Percentiles rank a stretch among this genome's conserved stretches.
These are phyloP conservation scores for Cinara cedri DNA, from an alignment of 2,888 invertebrate genomes.

Conservation along the genomic window DNA sequence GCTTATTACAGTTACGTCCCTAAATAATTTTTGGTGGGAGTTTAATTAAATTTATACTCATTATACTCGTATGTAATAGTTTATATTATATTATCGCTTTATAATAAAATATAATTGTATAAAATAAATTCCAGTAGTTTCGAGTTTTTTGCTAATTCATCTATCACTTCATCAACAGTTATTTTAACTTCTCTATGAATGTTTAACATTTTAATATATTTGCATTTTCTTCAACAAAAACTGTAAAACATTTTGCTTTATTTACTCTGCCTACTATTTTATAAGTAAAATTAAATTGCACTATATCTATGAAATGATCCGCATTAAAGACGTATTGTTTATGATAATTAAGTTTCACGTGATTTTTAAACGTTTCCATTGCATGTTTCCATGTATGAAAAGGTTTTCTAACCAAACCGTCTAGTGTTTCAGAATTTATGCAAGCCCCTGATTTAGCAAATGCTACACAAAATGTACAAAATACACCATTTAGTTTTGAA, in stretches of 20 bases:
- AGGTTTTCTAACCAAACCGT: slow-evolving; percentile 14
- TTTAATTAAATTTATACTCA: no score
- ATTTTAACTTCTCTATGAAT: no score
- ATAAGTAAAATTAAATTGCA: slow-evolving; percentile 17
- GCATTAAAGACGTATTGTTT: slow-evolving; percentile 22
- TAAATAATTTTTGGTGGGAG: no score
- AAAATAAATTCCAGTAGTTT: no score
- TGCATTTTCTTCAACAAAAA: neutral
- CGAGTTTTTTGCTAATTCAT: no score
- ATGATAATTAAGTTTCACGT: slow-evolving; percentile 16
- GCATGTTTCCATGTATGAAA: slow-evolving; percentile 24
- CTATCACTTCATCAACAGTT: no score
- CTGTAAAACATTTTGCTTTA: neutral
- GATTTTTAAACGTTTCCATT: slow-evolving; percentile 29
- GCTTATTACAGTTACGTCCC: no score
- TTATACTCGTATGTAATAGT: no score
- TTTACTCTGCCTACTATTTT: slow-evolving; percentile 15
- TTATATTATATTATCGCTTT: no score
- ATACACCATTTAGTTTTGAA: neutral
- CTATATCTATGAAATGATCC: slow-evolving; percentile 22
- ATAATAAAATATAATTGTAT: no score
- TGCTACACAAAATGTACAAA: slow-evolving; percentile 3
- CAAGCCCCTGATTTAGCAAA: neutral
- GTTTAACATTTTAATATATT: no score
- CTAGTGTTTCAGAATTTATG: neutral